Base-by-base conservation (phyloP, 1,140 invertebrate genomes). In the Stenopsyche tienmushanensis region DNA sequence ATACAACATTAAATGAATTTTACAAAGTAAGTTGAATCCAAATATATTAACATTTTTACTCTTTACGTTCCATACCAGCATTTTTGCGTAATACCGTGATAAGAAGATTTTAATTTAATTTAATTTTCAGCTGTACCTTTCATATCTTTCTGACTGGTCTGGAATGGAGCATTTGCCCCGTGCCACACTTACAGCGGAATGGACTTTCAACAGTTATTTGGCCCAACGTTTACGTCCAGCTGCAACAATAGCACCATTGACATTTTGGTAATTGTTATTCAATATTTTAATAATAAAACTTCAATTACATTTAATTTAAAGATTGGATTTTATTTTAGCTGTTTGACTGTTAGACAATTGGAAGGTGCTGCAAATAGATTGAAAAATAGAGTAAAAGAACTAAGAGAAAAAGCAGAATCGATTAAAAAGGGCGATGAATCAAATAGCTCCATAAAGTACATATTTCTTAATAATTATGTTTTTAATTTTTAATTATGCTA, bases 1-100 rank as follows among this genome's bases (percentile, higher is more conserved):
- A 96, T 72, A 78, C 83, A 20, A 92, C 90, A 62, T 80, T 94
- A n/a, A 85, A 87, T 60, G 83, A 83, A 50, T 86, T 92, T 49
- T 84, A 90, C 23, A 84, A 89, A 75, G 84, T 83, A 70, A 67
- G 70, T 58, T 7, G 21, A 21, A 53, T 21, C 10, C 23, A 10
- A 15, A 21, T 24, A 21, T 20, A 53, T 20, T 24, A 53, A 53
- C n/a, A n/a, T n/a, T n/a, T n/a, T n/a, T n/a, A n/a, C n/a, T n/a
- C n/a, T n/a, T n/a, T n/a, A n/a, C n/a, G n/a, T n/a, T n/a, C n/a
- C n/a, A n/a, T n/a, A n/a, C n/a, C n/a, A n/a, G n/a, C 2, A 18
- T 25, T 52, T 52, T 21, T 52, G 45, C 5, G 15, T 39, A 13
- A 39, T 8, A 39, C 29, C 5, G n/a, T 3, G n/a, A 3, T 15